phyloP scores from a whole-genome alignment of 1,140 invertebrate species.

The Heliothis virescens region DNA sequence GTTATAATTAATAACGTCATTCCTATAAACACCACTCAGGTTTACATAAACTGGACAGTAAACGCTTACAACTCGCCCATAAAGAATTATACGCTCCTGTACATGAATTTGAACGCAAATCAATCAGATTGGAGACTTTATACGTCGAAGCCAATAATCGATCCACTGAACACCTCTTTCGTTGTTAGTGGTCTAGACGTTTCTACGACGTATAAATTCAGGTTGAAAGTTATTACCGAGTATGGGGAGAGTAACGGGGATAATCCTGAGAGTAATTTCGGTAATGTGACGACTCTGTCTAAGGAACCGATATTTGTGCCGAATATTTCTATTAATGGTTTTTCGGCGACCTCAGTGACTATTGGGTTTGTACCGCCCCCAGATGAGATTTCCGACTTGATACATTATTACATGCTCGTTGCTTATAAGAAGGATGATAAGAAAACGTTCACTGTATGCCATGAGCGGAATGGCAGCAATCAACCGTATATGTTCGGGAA shows the following conservation, averaged over 20 bases:
- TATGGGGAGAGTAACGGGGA: slow-evolving; percentile 77
- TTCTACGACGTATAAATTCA: slow-evolving; percentile 88
- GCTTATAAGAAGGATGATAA: slow-evolving; percentile 87
- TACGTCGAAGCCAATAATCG: slow-evolving; percentile 81
- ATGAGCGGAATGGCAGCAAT: slow-evolving; percentile 88
- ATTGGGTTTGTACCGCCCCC: slow-evolving; percentile 91
- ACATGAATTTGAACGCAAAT: slow-evolving; percentile 79
- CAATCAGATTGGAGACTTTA: not conserved
- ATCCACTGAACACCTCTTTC: slow-evolving; percentile 87
- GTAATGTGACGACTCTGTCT: slow-evolving; percentile 88
- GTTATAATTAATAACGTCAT: slow-evolving; percentile 91
- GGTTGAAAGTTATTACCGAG: slow-evolving; percentile 78
- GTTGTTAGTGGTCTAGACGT: slow-evolving; percentile 88
- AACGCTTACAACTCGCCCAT: slow-evolving; percentile 91
- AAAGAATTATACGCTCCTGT: slow-evolving; percentile 88
- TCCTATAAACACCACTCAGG: slow-evolving; percentile 90
- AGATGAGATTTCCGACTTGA: slow-evolving; percentile 88
- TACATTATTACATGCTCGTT: slow-evolving; percentile 92
- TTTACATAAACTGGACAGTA: slow-evolving; percentile 94
- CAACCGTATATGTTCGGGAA: slow-evolving; percentile 92
- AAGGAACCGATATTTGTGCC: slow-evolving; percentile 92
- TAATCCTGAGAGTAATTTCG: slow-evolving; percentile 77
- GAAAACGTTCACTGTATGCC: slow-evolving; percentile 87
- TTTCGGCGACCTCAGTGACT: slow-evolving; percentile 91
- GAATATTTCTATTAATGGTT: slow-evolving; percentile 91